Percentiles rank a stretch among this genome's conserved stretches.
These are phyloP conservation scores for Etheostoma nigrum DNA, from an alignment of 2,797 vertebrate species.

Conservation along the genomic window DNA sequence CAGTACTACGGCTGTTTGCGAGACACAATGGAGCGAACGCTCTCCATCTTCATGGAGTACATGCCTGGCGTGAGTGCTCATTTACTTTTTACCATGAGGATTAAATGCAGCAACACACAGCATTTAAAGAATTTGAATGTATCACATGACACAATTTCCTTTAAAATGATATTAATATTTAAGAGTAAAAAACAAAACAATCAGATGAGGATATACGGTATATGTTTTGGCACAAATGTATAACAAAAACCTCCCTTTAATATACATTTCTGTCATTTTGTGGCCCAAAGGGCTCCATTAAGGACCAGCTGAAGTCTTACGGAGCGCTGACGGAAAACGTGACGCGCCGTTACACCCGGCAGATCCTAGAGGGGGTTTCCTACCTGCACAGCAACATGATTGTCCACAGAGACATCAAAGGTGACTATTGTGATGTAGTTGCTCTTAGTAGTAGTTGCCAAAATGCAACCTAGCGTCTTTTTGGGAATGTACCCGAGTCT, in stretches of 20 bases:
- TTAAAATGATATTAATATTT: not conserved
- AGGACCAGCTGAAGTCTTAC: constrained; percentile 97
- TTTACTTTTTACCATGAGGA: not conserved
- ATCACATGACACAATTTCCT: not conserved
- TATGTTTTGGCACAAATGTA: not conserved
- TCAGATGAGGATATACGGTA: not conserved
- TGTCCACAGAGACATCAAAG: constrained; percentile 99
- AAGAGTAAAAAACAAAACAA: not conserved
- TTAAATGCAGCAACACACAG: not conserved
- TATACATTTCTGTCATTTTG: not conserved
- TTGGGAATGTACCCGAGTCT: too few species aligned
- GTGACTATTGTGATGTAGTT: constrained; percentile 69
- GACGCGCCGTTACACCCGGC: constrained; percentile 96
- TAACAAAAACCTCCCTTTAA: not conserved
- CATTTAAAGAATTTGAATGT: not conserved
- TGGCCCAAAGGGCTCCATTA: constrained; percentile 92
- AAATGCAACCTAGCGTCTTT: too few species aligned
- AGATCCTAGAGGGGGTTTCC: constrained; percentile 97
- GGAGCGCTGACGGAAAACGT: constrained; percentile 98
- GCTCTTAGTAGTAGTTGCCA: not conserved
- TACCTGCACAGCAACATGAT: constrained; percentile 99
- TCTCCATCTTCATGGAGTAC: constrained; percentile 99
- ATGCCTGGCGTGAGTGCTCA: constrained; percentile 94
- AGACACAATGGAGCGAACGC: constrained; percentile 93
- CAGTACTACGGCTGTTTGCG: constrained; percentile 98